phyloP scores from a whole-genome alignment of 2,113 vertebrate species.

The Salvelinus namaycush region DNA sequence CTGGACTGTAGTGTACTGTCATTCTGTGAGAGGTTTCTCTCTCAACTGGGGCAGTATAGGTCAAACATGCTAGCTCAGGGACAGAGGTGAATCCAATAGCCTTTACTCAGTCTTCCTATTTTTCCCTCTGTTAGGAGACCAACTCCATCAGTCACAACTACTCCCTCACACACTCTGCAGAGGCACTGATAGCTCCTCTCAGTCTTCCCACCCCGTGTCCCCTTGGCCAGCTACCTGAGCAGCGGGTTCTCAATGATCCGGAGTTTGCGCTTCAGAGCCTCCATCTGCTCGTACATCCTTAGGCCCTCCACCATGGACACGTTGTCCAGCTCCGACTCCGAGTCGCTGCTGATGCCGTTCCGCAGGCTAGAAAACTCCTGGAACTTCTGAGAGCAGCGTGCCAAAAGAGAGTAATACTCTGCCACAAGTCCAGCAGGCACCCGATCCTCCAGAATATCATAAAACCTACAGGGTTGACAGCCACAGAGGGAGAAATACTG shows the following conservation, averaged over 20 bases:
- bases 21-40: not conserved
- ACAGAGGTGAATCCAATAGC: not conserved
- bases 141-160: not conserved
- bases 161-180: conserved; percentile 6
- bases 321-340: conserved; percentile 82
- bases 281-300: conserved; percentile 85
- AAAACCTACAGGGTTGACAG: conserved; percentile 76
- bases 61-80: not conserved
- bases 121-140: not conserved
- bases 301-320: conserved; percentile 93
- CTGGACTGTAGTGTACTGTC: not conserved
- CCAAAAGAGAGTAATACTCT: conserved; percentile 82
- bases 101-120: not conserved
- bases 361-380: conserved; percentile 82
- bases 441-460: conserved; percentile 89
- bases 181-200: not conserved
- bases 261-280: conserved; percentile 87
- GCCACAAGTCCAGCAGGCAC: conserved; percentile 86
- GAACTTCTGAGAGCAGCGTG: conserved; percentile 82
- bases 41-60: not conserved
- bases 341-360: conserved; percentile 77
- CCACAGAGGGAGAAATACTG: not conserved
- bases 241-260: conserved; percentile 93
- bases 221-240: conserved; percentile 73
- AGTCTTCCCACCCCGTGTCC: not conserved